A percentile compares a stretch with the other conserved stretches of the same genome.
These are phyloP conservation scores for Anarrhichthys ocellatus DNA, from an alignment of 2,113 vertebrate species.

Conservation along the genomic window DNA sequence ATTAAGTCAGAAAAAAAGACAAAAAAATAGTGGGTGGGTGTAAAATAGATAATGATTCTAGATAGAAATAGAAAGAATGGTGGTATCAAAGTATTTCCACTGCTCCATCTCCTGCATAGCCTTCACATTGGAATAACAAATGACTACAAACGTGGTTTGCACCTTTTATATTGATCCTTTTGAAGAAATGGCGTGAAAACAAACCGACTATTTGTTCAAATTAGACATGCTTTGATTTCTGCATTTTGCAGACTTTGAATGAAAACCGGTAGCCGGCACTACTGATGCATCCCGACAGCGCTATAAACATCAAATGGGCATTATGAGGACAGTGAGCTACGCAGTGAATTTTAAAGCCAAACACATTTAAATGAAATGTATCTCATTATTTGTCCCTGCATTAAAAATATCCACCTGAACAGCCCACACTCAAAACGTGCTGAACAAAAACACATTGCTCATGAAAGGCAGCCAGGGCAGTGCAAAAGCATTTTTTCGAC, in stretches of 20 bases:
- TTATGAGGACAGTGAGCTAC: conserved; percentile 47
- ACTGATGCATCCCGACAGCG: conserved; percentile 44
- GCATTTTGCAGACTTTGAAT: conserved; percentile 50
- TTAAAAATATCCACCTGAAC: conserved; percentile 28
- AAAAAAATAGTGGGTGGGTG: background rate
- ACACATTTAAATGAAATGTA: conserved; percentile 48
- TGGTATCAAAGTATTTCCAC: conserved; percentile 27
- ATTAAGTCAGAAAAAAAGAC: background rate
- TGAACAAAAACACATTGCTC: conserved; percentile 35
- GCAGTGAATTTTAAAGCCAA: conserved; percentile 34
- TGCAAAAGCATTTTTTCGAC: conserved; percentile 18
- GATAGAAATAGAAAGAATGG: background rate
- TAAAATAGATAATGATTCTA: conserved; percentile 20
- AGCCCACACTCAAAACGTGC: conserved; percentile 9
- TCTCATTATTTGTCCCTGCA: conserved; percentile 37
- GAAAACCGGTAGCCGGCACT: conserved; percentile 11
- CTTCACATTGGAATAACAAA: conserved; percentile 21
- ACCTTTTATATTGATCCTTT: conserved; percentile 32
- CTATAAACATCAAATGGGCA: conserved; percentile 57
- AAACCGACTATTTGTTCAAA: conserved; percentile 48
- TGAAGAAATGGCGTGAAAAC: conserved; percentile 24
- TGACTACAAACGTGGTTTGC: background rate
- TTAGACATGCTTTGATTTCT: conserved; percentile 57
- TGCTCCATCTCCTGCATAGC: background rate
- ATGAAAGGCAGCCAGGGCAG: conserved; percentile 25